Conservation (phyloP, 2,113 vertebrate species). For the Toxotes jaculatrix region DNA sequence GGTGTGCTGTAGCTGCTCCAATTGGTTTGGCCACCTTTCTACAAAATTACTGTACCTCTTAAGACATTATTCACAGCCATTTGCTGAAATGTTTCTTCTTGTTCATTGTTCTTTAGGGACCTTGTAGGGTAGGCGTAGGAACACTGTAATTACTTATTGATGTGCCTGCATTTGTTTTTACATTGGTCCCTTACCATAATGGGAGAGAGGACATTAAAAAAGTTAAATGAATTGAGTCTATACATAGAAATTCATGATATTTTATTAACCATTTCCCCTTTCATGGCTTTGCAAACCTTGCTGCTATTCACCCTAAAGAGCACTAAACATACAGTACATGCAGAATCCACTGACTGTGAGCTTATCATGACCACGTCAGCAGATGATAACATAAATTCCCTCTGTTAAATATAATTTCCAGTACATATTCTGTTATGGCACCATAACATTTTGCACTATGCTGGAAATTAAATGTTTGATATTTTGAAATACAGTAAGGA, state of each 20-base stretch:
- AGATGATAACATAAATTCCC: slow-evolving; percentile 17
- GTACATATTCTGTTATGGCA: slow-evolving; percentile 15
- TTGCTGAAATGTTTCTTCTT: slow-evolving; percentile 46
- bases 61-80: slow-evolving; percentile 35
- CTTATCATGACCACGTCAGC: slow-evolving; percentile 19
- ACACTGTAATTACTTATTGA: slow-evolving; percentile 60
- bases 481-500: slow-evolving; percentile 67
- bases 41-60: not conserved
- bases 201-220: not conserved
- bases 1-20: not conserved
- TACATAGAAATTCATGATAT: not conserved
- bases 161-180: slow-evolving; percentile 44
- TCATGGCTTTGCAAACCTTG: not conserved
- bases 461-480: slow-evolving; percentile 73
- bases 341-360: not conserved
- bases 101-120: slow-evolving; percentile 39
- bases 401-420: slow-evolving; percentile 29
- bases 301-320: not conserved
- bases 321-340: not conserved
- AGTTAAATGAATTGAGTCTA: slow-evolving; percentile 3
- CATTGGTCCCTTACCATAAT: slow-evolving; percentile 5
- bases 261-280: not conserved
- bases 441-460: slow-evolving; percentile 34
- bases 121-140: not conserved
- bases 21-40: not conserved